Percentiles rank a stretch among this genome's conserved stretches.
Conservation (phyloP, 1,140 invertebrate genomes). For the Drosophila kepulauana region DNA sequence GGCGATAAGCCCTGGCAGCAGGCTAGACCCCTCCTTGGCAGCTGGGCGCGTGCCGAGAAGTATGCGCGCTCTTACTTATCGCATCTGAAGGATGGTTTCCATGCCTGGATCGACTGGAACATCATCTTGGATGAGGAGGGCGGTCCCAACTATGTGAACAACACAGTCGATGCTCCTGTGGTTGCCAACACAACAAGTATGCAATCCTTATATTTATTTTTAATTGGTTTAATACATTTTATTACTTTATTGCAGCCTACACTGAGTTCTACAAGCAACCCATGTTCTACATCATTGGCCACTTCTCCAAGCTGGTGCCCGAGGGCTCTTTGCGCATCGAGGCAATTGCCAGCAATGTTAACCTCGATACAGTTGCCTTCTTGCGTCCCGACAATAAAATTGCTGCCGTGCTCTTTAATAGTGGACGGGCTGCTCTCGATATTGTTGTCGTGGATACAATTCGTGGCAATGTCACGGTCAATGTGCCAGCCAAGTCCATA, state of each 20-base stretch:
- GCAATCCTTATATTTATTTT: not conserved
- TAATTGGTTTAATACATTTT: not conserved
- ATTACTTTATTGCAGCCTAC: constrained; percentile 42
- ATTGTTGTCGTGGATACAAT: constrained; percentile 60
- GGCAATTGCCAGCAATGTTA: constrained; percentile 63
- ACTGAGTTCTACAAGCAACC: constrained; percentile 95
- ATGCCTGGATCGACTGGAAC: constrained; percentile 96
- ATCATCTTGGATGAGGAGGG: constrained; percentile 90
- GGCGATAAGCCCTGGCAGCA: constrained; percentile 86
- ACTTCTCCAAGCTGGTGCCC: constrained; percentile 93
- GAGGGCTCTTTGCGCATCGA: constrained; percentile 87
- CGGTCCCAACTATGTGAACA: constrained; percentile 93
- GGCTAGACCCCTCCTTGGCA: constrained; percentile 86
- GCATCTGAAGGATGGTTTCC: constrained; percentile 90
- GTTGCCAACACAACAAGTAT: constrained; percentile 88
- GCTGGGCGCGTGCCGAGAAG: constrained; percentile 89
- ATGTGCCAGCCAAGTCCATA: constrained; percentile 75
- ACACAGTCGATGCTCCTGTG: constrained; percentile 92
- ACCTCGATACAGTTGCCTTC: constrained; percentile 86
- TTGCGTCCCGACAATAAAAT: constrained; percentile 86
- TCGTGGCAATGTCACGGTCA: constrained; percentile 58
- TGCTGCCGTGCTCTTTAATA: constrained; percentile 88
- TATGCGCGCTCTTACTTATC: constrained; percentile 86
- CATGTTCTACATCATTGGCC: constrained; percentile 94
- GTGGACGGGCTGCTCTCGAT: constrained; percentile 68